Evolutionary conservation across 2,113 vertebrate species (phyloP).

Genomic region (Recurvirostra avosetta): DNA sequence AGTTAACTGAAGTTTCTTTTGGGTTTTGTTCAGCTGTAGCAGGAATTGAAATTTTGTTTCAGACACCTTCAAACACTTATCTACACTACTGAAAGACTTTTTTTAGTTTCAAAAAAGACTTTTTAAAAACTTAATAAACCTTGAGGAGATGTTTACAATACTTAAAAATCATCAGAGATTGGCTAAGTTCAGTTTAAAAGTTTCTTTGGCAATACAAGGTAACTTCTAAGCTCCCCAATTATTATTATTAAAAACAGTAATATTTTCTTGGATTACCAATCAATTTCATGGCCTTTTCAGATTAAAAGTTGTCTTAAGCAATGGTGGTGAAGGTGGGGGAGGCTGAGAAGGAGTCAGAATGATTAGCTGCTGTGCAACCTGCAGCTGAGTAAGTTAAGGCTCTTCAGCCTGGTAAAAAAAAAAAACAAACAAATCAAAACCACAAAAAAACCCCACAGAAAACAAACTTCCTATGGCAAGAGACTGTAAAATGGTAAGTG

Average conservation of each 20-base stretch:
- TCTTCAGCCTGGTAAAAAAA: not conserved
- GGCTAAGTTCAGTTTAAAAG: not conserved
- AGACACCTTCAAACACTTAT: not conserved
- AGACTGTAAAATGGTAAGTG: not conserved
- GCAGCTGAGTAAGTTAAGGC: not conserved
- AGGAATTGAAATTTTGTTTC: not conserved
- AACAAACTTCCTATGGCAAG: too few relatives aligned
- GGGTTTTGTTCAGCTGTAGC: not conserved
- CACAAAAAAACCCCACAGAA: too few relatives aligned
- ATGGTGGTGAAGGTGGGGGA: accelerated
- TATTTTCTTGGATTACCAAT: not conserved
- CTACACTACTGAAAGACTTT: not conserved
- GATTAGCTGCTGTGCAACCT: not conserved
- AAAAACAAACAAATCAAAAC: not conserved
- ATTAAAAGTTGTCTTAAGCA: not conserved
- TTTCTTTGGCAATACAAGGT: not conserved
- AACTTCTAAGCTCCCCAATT: not conserved
- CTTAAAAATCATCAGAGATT: not conserved
- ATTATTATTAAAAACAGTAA: not conserved
- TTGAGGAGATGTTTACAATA: not conserved
- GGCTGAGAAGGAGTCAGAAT: accelerated
- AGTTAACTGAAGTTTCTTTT: not conserved
- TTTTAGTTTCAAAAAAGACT: not conserved
- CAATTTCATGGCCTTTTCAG: not conserved
- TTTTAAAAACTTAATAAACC: not conserved